A percentile compares a stretch with the other conserved stretches of the same genome.
phyloP scores from a whole-genome alignment of 2,797 vertebrate genomes.

The Gymnothorax reevesii region DNA sequence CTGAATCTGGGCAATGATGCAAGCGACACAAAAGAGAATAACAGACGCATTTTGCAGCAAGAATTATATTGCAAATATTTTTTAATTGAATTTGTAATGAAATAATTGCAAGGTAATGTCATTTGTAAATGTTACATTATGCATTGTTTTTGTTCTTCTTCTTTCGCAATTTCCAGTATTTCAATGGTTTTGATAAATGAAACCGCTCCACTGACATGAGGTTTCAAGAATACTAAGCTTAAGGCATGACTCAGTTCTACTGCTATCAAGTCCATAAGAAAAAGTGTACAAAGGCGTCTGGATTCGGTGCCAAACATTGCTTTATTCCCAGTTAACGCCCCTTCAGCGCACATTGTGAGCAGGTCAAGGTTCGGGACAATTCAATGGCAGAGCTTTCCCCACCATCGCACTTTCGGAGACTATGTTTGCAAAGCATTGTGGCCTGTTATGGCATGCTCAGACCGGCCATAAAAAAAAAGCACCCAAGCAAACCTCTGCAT shows the following conservation, averaged over 20 bases:
- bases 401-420: not conserved
- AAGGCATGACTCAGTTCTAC: not conserved
- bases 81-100: too few relatives aligned
- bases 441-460: not conserved
- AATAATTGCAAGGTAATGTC: too few relatives aligned
- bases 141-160: too few relatives aligned
- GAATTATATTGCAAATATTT: too few relatives aligned
- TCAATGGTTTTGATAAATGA: too few relatives aligned
- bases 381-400: not conserved
- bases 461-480: slow-evolving; percentile 43
- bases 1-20: too few relatives aligned
- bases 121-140: too few relatives aligned
- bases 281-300: not conserved
- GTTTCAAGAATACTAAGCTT: not conserved
- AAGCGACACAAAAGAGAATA: too few relatives aligned
- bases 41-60: too few relatives aligned
- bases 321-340: not conserved
- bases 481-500: too few relatives aligned
- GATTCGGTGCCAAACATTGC: not conserved
- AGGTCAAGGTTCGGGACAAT: not conserved
- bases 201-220: too few relatives aligned
- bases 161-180: too few relatives aligned
- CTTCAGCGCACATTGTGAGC: not conserved
- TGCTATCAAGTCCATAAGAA: not conserved
- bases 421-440: slow-evolving; percentile 19